Conservation (phyloP, 2,113 vertebrate genomes). For the Thamnophis sirtalis region DNA sequence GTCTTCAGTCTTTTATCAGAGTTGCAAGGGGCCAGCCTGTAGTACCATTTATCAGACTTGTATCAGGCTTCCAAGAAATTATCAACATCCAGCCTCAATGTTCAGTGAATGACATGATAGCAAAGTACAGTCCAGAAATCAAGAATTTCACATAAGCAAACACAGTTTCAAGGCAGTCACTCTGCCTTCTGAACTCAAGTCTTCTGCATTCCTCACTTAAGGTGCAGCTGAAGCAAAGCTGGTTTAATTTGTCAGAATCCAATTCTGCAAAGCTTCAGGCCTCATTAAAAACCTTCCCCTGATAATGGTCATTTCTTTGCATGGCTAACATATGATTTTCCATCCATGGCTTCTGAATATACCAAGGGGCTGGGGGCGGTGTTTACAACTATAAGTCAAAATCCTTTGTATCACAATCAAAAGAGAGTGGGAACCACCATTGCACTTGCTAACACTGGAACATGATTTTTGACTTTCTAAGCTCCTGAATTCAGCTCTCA, state of each 20-base stretch:
- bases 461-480: not conserved
- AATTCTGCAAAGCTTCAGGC: not conserved
- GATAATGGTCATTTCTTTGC: not conserved
- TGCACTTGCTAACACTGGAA: not conserved
- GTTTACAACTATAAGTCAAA: not conserved
- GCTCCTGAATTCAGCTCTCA: not conserved
- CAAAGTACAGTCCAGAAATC: not conserved
- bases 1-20: not conserved
- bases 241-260: not conserved
- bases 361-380: not conserved
- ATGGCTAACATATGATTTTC: not conserved
- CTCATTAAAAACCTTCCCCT: not conserved
- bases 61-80: not conserved
- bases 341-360: not conserved
- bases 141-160: not conserved
- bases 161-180: not conserved
- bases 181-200: not conserved
- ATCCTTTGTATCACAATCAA: not conserved
- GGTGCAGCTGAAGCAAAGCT: not conserved
- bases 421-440: not conserved
- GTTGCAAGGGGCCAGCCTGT: not conserved
- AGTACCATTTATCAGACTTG: not conserved
- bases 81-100: not conserved
- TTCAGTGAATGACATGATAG: not conserved
- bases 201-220: not conserved